Percentiles rank a stretch among this genome's conserved stretches.
Conservation (phyloP, 2,888 invertebrate species). For the Malthinus flaveolus region DNA sequence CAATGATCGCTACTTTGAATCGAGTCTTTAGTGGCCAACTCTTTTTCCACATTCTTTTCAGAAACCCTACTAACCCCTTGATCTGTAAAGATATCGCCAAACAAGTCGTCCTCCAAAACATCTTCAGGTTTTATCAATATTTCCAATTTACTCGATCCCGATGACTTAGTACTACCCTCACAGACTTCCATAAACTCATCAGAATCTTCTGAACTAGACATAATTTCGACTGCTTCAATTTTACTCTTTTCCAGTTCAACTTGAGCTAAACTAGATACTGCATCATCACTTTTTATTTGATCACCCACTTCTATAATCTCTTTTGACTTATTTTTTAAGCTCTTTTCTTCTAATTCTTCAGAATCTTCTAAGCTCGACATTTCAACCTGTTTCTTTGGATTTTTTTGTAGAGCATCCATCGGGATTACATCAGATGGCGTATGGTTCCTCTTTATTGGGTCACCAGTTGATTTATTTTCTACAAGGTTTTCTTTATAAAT, state of each 20-base stretch:
- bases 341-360: no score
- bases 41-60: neutral
- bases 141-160: conserved; percentile 39
- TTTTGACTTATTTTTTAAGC: no score
- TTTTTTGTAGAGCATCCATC: no score
- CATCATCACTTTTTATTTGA: no score
- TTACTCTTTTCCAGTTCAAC: neutral
- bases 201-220: conserved; percentile 35
- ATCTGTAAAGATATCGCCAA: conserved; percentile 39
- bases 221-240: conserved; percentile 27
- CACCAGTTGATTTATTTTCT: neutral
- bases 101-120: conserved; percentile 45
- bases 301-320: no score
- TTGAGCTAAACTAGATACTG: neutral
- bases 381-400: no score
- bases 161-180: conserved; percentile 24
- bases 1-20: neutral
- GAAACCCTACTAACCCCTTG: neutral
- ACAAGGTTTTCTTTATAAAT: neutral
- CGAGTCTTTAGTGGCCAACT: no score
- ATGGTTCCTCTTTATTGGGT: no score
- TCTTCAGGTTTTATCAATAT: conserved; percentile 51
- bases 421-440: no score
- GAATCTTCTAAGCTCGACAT: no score
- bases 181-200: conserved; percentile 20